These are phyloP conservation scores for Neomicropteryx cornuta DNA, from an alignment of 1,140 invertebrate genomes.

Conservation along the genomic window DNA sequence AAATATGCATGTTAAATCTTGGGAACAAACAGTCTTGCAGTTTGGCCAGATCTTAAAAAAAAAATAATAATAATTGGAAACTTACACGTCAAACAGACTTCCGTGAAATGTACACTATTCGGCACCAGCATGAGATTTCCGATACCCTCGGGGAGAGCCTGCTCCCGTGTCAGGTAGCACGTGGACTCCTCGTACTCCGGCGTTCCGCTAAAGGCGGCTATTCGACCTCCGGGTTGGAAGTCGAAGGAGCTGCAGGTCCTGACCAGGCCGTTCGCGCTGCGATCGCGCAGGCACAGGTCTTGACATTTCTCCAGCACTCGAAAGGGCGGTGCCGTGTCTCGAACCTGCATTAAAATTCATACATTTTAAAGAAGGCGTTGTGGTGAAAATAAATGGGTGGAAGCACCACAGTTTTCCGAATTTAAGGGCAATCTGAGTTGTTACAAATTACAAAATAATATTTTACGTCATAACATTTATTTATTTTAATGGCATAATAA, in stretches of 20 bases:
- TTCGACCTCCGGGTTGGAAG: slow-evolving; percentile 77
- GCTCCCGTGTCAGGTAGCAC: slow-evolving; percentile 78
- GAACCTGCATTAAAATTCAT: slow-evolving; percentile 38
- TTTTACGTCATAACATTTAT: too few relatives aligned
- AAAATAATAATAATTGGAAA: slow-evolving; percentile 15
- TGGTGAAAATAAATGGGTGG: neutral
- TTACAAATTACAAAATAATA: too few relatives aligned
- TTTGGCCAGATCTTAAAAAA: neutral
- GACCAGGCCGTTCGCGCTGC: slow-evolving; percentile 64
- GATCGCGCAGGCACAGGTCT: slow-evolving; percentile 72
- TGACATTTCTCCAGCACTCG: slow-evolving; percentile 78
- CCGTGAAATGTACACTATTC: slow-evolving; percentile 79
- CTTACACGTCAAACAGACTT: slow-evolving; percentile 83
- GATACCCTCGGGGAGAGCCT: slow-evolving; percentile 71
- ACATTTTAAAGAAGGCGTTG: slow-evolving; percentile 1
- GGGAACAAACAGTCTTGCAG: too few relatives aligned
- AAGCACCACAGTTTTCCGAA: neutral
- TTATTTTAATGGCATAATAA: too few relatives aligned
- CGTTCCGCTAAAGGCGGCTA: slow-evolving; percentile 66
- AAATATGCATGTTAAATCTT: too few relatives aligned
- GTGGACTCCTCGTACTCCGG: slow-evolving; percentile 82
- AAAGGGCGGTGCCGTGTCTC: slow-evolving; percentile 71
- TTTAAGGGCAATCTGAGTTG: neutral
- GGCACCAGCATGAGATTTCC: slow-evolving; percentile 75
- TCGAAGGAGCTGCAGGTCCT: slow-evolving; percentile 77